Base-by-base conservation (phyloP, 1,140 invertebrate genomes). In the Dreissena rostriformis region DNA sequence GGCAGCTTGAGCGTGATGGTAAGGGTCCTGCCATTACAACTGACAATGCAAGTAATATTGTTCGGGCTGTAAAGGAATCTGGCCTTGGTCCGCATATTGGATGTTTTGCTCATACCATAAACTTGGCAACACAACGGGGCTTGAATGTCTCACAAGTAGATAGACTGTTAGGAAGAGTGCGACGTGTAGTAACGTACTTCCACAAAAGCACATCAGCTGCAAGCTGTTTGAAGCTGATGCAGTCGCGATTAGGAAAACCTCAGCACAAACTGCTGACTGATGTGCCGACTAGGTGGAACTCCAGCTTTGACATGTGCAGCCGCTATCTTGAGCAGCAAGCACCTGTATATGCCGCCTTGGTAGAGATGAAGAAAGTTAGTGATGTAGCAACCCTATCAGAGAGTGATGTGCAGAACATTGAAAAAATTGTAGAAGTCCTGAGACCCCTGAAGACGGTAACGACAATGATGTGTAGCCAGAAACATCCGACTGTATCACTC, bases 1-100 rank as follows among this genome's bases (percentile, higher is more conserved):
- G 77, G 71, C n/a, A 63, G 8, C 66, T 86, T 14, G 19, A 26
- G 14, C 19, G 53, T 17, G 22, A 79, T 57, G 51, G 66, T 51
- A 52, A 66, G 19, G 66, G 52, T 22, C 73, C 63, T 26, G 55
- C 70, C 22, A 24, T 80, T 19, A 53, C 53, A 1, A 85, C 84
- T 39, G 77, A 81, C 61, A 85, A 85, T 73, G 84, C 63, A 17
- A 71, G 19, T 55, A 78, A 76, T 24, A 82, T 86, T 22, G 83
- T 79, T 67, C 49, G 28, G 15, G 73, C 74, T 28, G 67, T 79
- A 29, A 71, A 74, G 26, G 61, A 29, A 14, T 57, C 79, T 7
- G 61, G 63, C 26, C 73, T 82, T 17, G 49, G 26, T 17, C 74
- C 76, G 26, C 66, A 79, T 79, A 24, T 79, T n/a, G 65, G 65